Conservation (phyloP, 2,888 invertebrate species). For the Acanthosepion lycidas region DNA sequence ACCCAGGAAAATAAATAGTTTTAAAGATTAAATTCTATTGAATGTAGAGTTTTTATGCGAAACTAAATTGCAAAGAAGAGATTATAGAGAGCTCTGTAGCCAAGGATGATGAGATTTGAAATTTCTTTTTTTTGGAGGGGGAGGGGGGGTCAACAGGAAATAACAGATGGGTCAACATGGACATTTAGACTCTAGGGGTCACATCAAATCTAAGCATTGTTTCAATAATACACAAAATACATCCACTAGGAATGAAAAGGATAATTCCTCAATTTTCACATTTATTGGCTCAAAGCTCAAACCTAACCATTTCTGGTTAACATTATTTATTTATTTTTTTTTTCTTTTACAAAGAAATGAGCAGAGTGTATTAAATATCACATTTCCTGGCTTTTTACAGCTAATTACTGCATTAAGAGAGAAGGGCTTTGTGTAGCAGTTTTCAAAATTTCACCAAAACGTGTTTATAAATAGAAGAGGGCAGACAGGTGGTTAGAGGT, state of each 20-base stretch:
- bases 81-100: not conserved
- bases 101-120: not conserved
- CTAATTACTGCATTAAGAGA: not conserved
- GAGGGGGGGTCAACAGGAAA: not conserved
- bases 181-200: not conserved
- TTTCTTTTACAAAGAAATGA: not conserved
- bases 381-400: not conserved
- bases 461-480: not conserved
- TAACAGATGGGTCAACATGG: not conserved
- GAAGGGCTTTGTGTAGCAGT: not conserved
- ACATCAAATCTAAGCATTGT: not conserved
- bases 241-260: conserved; percentile 2
- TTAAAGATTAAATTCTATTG: not conserved
- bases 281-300: not conserved
- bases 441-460: not conserved
- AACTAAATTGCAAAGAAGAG: not conserved
- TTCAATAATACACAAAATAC: not conserved
- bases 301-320: not conserved
- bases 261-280: not conserved
- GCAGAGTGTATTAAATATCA: not conserved
- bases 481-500: not conserved
- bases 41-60: not conserved
- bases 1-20: not conserved
- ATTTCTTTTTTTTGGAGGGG: not conserved
- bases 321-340: not conserved